Evolutionary conservation across 2,797 vertebrate species (phyloP), one percentile per base, ranked within the genome.

Genomic region (Helicolenus hilgendorfi): DNA sequence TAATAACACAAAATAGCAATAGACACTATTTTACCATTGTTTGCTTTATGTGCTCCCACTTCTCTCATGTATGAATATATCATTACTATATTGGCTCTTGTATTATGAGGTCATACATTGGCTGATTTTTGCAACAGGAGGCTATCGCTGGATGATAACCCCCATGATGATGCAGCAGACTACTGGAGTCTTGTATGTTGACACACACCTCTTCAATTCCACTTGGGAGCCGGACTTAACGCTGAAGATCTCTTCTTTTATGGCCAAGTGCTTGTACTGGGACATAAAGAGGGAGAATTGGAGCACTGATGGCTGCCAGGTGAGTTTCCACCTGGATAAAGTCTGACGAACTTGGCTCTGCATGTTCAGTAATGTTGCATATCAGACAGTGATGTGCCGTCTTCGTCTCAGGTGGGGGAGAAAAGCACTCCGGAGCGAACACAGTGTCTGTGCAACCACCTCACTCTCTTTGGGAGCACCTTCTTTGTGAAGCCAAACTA

Each of bases 391-490:
- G 27, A 77, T 55, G n/a, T 29, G 7, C 63, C 78, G 55, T 64
- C 18, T 72, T 59, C 9, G 22, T 77, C 22, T 69, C 90, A 98
- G 98, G 97, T 98, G 77, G 97, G 98, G 7, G 49, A 82, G 1
- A 60, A 91, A 72, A 96, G 91, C 64, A 87, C 77, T 6, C 79
- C 92, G 0, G 4, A 68, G 0, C 76, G 5, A 27, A 98, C 96
- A 0, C 98, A 98, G 15, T 98, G 98, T 89, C 92, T 98, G 79
- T 98, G 98, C 87, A 97, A 97, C 95, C 98, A 98, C 92, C 96
- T 98, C 67, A 98, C 97, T 7, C 96, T 97, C 78, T 98, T 98
- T 6, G 97, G 97, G 79, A 98, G 97, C 27, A 92, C 97, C 71
- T 97, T 98, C 92, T 96, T 98, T 29, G 94, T 98, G 56, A 96